A percentile compares a stretch with the other conserved stretches of the same genome.
phyloP scores from a whole-genome alignment of 2,797 vertebrate genomes.

The Myotis planiceps region DNA sequence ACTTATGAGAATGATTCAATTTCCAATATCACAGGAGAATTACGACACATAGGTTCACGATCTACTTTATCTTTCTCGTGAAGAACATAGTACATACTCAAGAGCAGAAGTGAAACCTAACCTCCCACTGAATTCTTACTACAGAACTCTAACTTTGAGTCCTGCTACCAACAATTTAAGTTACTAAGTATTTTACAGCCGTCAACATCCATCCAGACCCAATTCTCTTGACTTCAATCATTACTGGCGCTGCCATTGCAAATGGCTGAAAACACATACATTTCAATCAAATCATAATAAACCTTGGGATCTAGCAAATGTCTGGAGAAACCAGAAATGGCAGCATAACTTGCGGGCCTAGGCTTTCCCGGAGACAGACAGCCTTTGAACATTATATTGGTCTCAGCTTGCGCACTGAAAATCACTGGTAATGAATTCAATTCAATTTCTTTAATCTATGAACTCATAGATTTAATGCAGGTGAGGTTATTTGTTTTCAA shows the following conservation, averaged over 20 bases:
- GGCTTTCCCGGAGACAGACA: background rate
- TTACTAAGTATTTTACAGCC: constrained; percentile 37
- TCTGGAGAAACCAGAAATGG: constrained; percentile 24
- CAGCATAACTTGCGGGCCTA: background rate
- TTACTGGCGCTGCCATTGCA: background rate
- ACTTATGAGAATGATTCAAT: constrained; percentile 9
- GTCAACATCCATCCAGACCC: background rate
- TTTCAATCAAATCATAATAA: constrained; percentile 53
- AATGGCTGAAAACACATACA: background rate
- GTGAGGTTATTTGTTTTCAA: constrained; percentile 55
- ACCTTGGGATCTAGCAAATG: background rate
- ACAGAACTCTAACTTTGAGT: background rate
- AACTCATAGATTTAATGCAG: constrained; percentile 31
- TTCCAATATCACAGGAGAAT: background rate
- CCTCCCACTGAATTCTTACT: background rate
- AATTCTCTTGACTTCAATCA: background rate
- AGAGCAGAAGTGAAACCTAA: background rate
- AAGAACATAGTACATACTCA: background rate
- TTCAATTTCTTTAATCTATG: constrained; percentile 38
- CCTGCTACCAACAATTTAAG: background rate
- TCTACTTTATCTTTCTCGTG: background rate
- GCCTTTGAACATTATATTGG: constrained; percentile 53
- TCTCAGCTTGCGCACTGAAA: constrained; percentile 53
- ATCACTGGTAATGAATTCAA: constrained; percentile 50
- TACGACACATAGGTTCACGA: background rate